These are phyloP conservation scores for Chaetodon trifascialis DNA, from an alignment of 2,113 vertebrate species.

Conservation along the genomic window DNA sequence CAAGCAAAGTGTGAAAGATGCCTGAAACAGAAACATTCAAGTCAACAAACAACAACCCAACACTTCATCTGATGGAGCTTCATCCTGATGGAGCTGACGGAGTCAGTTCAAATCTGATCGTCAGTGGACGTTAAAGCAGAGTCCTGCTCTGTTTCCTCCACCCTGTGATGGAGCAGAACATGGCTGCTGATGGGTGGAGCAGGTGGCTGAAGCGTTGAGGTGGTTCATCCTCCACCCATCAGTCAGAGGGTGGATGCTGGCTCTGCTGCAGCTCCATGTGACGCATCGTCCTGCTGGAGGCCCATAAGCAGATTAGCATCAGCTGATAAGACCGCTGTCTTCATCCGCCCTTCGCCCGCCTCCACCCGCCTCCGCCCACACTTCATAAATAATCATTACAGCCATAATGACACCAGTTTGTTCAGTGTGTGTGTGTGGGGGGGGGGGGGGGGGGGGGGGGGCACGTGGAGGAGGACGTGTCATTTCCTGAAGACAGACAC, in stretches of 20 bases:
- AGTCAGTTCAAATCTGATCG: too few species aligned
- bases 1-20: too few species aligned
- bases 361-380: not conserved
- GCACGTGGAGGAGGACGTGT: too few species aligned
- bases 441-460: too few species aligned
- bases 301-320: conserved; percentile 44
- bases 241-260: not conserved
- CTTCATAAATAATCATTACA: conserved; percentile 43
- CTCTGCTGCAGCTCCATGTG: not conserved
- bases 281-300: conserved; percentile 16
- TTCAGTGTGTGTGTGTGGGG: not conserved
- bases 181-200: not conserved
- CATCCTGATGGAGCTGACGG: too few species aligned
- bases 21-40: too few species aligned
- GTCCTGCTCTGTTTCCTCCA: too few species aligned
- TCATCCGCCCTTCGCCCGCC: not conserved
- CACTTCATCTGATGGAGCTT: too few species aligned
- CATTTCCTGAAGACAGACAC: too few species aligned
- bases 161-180: not conserved
- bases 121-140: too few species aligned
- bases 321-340: conserved; percentile 2
- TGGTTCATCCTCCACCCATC: not conserved
- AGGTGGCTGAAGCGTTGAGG: conserved; percentile 11
- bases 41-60: too few species aligned
- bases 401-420: conserved; percentile 32